Evolutionary conservation across 2,113 vertebrate genomes (phyloP).

Genomic region (Lepus americanus): DNA sequence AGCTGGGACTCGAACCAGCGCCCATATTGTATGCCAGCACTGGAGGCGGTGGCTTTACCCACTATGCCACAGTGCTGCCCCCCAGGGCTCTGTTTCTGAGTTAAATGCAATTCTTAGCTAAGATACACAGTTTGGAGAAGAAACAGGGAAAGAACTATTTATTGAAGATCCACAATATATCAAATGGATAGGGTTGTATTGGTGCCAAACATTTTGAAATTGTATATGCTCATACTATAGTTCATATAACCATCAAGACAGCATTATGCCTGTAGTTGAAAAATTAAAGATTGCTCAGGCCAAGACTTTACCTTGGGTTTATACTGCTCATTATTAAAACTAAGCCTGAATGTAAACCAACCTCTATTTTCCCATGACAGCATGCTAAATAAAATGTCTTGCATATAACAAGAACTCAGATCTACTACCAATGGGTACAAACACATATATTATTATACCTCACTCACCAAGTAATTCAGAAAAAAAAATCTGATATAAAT

Average conservation of each 20-base stretch:
- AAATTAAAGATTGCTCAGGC: neutral
- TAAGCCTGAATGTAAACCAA: conserved; percentile 18
- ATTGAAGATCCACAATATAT: neutral
- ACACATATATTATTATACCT: neutral
- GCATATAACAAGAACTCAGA: neutral
- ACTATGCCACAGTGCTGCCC: neutral
- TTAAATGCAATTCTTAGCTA: conserved; percentile 17
- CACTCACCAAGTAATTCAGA: neutral
- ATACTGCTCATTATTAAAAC: neutral
- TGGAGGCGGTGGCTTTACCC: too few species aligned
- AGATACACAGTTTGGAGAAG: conserved; percentile 9
- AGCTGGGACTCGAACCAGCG: too few species aligned
- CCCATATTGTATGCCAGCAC: too few species aligned
- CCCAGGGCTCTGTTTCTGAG: neutral
- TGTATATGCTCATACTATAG: neutral
- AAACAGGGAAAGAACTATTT: neutral
- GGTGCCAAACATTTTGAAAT: too few species aligned
- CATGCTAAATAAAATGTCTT: neutral
- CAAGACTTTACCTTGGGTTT: neutral
- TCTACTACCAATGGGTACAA: neutral
- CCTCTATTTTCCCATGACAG: neutral
- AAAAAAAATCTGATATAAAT: neutral
- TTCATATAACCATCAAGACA: conserved; percentile 43
- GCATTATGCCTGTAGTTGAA: neutral
- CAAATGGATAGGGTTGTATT: neutral